These are phyloP conservation scores for Bombyx mori DNA, from an alignment of 1,140 invertebrate species.

Conservation along the genomic window DNA sequence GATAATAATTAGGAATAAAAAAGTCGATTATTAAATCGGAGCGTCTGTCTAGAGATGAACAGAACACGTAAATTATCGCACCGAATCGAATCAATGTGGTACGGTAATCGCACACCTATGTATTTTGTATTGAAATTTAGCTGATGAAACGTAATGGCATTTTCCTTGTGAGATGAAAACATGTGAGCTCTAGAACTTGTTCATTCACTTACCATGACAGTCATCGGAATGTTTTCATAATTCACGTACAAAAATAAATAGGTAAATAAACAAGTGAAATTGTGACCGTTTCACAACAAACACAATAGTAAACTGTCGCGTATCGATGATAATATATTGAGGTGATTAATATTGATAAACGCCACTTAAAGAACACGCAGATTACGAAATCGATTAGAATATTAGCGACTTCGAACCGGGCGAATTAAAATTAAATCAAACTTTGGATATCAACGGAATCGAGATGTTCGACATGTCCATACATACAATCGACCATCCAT, in stretches of 20 bases:
- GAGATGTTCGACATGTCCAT: neutral
- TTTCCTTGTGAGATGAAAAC: neutral
- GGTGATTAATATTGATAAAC: slow-evolving; percentile 22
- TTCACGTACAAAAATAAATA: slow-evolving; percentile 6
- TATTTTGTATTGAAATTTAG: neutral
- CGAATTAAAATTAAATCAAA: neutral
- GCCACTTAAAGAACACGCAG: slow-evolving; percentile 19
- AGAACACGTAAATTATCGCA: too few species aligned
- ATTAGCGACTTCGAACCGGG: slow-evolving; percentile 8
- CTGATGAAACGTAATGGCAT: neutral
- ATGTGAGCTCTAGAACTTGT: too few species aligned
- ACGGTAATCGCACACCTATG: neutral
- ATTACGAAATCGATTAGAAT: slow-evolving; percentile 33
- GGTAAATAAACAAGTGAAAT: slow-evolving; percentile 10
- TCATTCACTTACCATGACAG: slow-evolving; percentile 11
- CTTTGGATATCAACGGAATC: too few species aligned
- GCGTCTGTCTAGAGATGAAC: too few species aligned
- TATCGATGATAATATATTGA: neutral
- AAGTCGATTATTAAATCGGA: too few species aligned
- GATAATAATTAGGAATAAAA: too few species aligned
- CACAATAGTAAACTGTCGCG: neutral
- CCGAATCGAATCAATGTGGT: too few species aligned
- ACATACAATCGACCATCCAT: too few species aligned
- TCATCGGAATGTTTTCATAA: slow-evolving; percentile 4
- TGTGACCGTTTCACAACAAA: neutral